Conservation (phyloP, 30 jellyfish, hydroid and myxozoan genomes). For the Catostylus mosaicus region DNA sequence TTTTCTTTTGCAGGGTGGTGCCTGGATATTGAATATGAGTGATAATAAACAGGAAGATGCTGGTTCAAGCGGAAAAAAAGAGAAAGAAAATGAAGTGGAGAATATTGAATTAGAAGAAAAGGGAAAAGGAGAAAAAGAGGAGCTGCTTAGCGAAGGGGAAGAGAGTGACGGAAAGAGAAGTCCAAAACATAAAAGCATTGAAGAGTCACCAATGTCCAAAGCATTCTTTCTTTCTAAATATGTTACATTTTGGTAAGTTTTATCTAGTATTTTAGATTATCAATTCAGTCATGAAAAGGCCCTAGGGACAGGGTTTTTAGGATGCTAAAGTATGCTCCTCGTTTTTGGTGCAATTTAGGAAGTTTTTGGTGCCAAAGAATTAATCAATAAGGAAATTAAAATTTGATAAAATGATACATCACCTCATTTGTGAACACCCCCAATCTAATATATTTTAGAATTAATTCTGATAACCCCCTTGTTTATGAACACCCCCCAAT, state of each 20-base stretch:
- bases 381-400: no score
- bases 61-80: slow-evolving; percentile 1
- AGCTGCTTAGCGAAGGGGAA: slow-evolving; percentile 14
- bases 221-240: slow-evolving; percentile 64
- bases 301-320: not conserved
- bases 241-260: slow-evolving; percentile 67
- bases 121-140: slow-evolving; percentile 14
- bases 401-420: no score
- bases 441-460: no score
- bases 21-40: not conserved
- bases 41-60: not conserved
- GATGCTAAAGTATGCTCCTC: no score
- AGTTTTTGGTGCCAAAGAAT: no score
- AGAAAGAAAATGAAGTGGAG: slow-evolving; percentile 9
- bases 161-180: not conserved
- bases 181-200: not conserved
- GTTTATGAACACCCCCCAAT: no score
- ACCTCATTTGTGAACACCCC: no score
- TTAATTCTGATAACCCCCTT: no score
- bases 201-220: slow-evolving; percentile 49
- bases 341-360: no score
- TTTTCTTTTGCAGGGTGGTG: not conserved
- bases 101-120: slow-evolving; percentile 53
- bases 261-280: not conserved
- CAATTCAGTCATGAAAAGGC: not conserved